Percentiles rank a stretch among this genome's conserved stretches.
These are phyloP conservation scores for Plagodis dolabraria DNA, from an alignment of 2,888 invertebrate genomes.

Conservation along the genomic window DNA sequence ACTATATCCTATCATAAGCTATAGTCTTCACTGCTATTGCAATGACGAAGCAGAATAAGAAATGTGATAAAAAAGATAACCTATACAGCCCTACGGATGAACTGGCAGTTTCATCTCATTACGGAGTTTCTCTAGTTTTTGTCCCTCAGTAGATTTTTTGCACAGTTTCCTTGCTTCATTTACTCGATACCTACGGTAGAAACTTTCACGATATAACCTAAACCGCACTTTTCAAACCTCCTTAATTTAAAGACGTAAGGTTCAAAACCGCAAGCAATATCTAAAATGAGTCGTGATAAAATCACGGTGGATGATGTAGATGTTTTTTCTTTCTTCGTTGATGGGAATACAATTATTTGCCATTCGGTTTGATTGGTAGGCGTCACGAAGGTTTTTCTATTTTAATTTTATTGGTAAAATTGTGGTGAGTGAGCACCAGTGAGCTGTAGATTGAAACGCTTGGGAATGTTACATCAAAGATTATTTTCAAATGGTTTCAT, in stretches of 20 bases:
- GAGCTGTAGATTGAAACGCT: conserved; percentile 19
- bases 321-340: conserved; percentile 27
- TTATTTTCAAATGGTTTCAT: background rate
- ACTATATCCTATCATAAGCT: too few relatives aligned
- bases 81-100: conserved; percentile 32
- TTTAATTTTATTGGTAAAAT: conserved; percentile 25
- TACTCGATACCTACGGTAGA: conserved; percentile 23
- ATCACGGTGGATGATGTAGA: conserved; percentile 7
- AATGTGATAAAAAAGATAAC: conserved; percentile 24
- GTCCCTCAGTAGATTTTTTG: conserved; percentile 32
- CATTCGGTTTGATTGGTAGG: conserved; percentile 35
- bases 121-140: conserved; percentile 38
- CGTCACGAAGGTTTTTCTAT: conserved; percentile 14
- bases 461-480: conserved; percentile 5
- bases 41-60: conserved; percentile 9
- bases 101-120: conserved; percentile 36
- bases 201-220: conserved; percentile 19
- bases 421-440: conserved; percentile 5
- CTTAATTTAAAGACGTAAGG: conserved; percentile 13
- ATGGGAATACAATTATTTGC: conserved; percentile 37
- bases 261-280: conserved; percentile 11
- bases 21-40: too few relatives aligned
- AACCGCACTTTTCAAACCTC: conserved; percentile 14
- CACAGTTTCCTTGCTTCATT: conserved; percentile 36
- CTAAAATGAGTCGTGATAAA: conserved; percentile 7